Evolutionary conservation across 2,888 invertebrate genomes (phyloP).

Genomic region (Oxytorus armatus): DNA sequence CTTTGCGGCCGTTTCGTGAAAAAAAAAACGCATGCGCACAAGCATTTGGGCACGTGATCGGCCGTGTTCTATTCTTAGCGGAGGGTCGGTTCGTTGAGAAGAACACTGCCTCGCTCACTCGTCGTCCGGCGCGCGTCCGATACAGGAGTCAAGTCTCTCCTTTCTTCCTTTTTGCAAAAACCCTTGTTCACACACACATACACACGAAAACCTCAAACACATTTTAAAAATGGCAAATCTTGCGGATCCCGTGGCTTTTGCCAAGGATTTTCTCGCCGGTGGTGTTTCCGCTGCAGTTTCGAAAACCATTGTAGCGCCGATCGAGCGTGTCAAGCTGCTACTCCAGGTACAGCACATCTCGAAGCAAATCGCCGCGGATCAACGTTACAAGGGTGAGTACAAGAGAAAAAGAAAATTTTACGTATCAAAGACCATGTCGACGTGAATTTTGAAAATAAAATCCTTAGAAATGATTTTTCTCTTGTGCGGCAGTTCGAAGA

Average conservation of each 20-base stretch:
- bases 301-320: conserved; percentile 97
- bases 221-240: conserved; percentile 84
- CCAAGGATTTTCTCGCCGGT: conserved; percentile 96
- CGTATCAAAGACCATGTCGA: no score
- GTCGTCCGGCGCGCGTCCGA: conserved; percentile 87
- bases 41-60: conserved; percentile 82
- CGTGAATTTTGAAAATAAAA: no score
- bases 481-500: neutral
- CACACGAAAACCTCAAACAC: conserved; percentile 70
- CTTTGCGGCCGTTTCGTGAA: conserved; percentile 75
- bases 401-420: neutral
- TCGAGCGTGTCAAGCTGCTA: conserved; percentile 97
- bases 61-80: conserved; percentile 83
- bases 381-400: conserved; percentile 94
- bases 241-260: conserved; percentile 92
- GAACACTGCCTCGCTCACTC: conserved; percentile 83
- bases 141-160: conserved; percentile 80
- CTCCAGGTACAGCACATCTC: conserved; percentile 97
- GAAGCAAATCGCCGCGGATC: conserved; percentile 93
- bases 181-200: conserved; percentile 74
- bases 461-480: no score
- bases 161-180: conserved; percentile 78
- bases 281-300: conserved; percentile 97
- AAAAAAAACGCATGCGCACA: conserved; percentile 57
- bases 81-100: conserved; percentile 79